phyloP scores from a whole-genome alignment of 2,113 vertebrate species.

The Felis chaus region DNA sequence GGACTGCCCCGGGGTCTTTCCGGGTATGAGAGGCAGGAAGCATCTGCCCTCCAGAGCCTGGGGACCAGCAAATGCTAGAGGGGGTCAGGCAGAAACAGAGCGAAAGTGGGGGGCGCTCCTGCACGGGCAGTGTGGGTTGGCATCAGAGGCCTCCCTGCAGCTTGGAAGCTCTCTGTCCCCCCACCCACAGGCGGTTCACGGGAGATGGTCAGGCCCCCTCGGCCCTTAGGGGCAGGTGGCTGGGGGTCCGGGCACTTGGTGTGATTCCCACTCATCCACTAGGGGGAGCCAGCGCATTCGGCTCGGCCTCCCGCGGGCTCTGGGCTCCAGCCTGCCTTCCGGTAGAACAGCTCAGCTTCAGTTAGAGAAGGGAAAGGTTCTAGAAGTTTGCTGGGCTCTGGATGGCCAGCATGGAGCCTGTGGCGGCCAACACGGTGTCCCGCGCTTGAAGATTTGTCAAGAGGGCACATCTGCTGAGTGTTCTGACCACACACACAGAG shows the following conservation, averaged over 20 bases:
- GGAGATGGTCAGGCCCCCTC: fast-evolving
- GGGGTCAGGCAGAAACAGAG: not conserved
- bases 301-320: not conserved
- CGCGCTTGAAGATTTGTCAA: fast-evolving
- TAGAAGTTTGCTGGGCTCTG: not conserved
- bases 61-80: not conserved
- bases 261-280: not conserved
- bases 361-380: fast-evolving
- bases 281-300: slow-evolving; percentile 55
- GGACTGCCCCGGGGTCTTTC: not conserved
- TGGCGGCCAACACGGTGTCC: fast-evolving
- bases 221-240: not conserved
- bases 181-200: fast-evolving
- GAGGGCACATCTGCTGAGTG: not conserved
- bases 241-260: fast-evolving
- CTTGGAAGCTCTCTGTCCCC: not conserved
- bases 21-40: not conserved
- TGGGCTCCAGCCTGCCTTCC: fast-evolving
- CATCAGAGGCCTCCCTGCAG: not conserved
- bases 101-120: not conserved
- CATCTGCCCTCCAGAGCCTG: not conserved
- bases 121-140: not conserved
- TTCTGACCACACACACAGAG: not conserved
- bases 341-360: fast-evolving
- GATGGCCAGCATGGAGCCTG: not conserved